These are phyloP conservation scores for Arctocebus calabarensis DNA, from an alignment of 2,797 vertebrate species.

Conservation along the genomic window DNA sequence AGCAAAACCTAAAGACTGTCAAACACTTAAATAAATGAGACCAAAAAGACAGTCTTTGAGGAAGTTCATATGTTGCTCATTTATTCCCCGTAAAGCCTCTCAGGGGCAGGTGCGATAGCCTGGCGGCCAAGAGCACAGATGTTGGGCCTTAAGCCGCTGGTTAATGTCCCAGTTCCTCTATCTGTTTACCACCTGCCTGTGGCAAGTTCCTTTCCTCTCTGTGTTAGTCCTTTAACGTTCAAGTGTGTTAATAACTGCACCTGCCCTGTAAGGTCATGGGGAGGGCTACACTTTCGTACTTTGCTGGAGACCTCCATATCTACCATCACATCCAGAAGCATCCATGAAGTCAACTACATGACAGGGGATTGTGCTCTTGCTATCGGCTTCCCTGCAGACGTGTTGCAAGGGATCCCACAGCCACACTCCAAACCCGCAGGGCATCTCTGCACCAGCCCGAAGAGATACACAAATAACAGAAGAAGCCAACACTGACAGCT, in stretches of 20 bases:
- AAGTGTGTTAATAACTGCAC: neutral
- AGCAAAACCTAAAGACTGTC: neutral
- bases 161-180: neutral
- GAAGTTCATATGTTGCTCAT: neutral
- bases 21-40: neutral
- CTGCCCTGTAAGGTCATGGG: neutral
- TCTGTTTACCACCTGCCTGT: neutral
- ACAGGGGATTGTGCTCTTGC: neutral
- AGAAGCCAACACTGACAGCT: neutral
- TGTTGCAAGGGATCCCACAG: neutral
- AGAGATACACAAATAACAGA: neutral
- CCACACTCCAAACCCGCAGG: neutral
- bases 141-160: neutral
- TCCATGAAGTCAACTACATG: neutral
- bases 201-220: neutral
- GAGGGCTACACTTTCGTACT: neutral
- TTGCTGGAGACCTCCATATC: neutral
- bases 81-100: neutral
- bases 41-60: neutral
- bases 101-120: neutral
- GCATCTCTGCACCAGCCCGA: neutral
- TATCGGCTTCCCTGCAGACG: neutral
- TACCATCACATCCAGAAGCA: neutral
- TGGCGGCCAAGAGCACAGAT: neutral
- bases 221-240: neutral